These are phyloP conservation scores for Ptilonorhynchus violaceus DNA, from an alignment of 2,113 vertebrate genomes.

Conservation along the genomic window DNA sequence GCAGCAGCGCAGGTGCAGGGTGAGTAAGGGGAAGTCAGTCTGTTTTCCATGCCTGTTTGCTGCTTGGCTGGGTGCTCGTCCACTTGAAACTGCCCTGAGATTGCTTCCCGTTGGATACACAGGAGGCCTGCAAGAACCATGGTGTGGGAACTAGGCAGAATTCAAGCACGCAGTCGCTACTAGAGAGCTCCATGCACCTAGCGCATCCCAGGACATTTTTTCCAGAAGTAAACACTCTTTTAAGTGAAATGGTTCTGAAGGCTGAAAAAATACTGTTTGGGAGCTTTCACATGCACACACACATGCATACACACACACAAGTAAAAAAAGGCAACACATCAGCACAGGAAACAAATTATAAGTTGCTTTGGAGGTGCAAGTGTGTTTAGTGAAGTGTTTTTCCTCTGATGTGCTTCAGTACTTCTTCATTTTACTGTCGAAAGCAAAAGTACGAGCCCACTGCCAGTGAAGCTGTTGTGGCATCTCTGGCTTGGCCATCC, in stretches of 20 bases:
- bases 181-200: background rate
- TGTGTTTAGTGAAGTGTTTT: background rate
- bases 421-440: background rate
- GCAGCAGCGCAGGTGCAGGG: background rate
- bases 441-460: background rate
- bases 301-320: background rate
- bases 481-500: background rate
- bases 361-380: background rate
- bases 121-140: background rate
- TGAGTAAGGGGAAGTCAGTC: background rate
- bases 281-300: background rate
- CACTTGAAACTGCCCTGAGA: background rate
- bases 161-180: background rate
- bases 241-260: background rate
- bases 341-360: background rate
- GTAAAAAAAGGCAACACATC: background rate
- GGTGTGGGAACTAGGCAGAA: background rate
- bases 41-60: fast-evolving
- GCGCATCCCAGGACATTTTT: background rate
- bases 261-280: background rate
- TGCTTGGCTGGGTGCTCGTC: background rate
- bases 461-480: background rate
- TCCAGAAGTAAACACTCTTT: background rate
- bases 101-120: background rate
- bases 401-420: background rate